Evolutionary conservation across 1,140 invertebrate genomes (phyloP).

Genomic region (Vanessa tameamea): DNA sequence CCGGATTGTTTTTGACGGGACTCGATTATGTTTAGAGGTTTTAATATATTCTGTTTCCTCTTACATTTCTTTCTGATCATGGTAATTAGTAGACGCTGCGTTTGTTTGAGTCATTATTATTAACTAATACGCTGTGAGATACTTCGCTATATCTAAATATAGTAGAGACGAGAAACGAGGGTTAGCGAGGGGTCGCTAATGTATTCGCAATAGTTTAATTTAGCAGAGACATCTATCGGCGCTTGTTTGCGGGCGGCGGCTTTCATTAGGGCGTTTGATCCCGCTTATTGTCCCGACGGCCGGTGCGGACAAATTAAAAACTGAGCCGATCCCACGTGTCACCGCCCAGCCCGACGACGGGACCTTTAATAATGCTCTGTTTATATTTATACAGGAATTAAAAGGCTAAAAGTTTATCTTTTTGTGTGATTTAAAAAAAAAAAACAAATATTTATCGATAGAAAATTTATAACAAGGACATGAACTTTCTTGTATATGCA

Average conservation of each 20-base stretch:
- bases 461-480: neutral
- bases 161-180: neutral
- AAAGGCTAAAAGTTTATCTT: neutral
- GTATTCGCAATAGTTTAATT: constrained; percentile 33
- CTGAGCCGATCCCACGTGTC: constrained; percentile 14
- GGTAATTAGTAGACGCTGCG: too few species aligned
- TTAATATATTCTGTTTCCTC: neutral
- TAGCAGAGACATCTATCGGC: constrained; percentile 26
- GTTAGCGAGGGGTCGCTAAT: constrained; percentile 17
- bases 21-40: constrained; percentile 9
- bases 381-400: constrained; percentile 4
- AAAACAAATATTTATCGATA: neutral
- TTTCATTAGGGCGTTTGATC: constrained; percentile 18
- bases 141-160: neutral
- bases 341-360: neutral
- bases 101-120: neutral
- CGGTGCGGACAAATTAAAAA: constrained; percentile 19
- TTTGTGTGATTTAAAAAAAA: neutral
- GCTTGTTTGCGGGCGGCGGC: constrained; percentile 20
- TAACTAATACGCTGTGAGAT: neutral
- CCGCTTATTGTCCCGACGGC: constrained; percentile 12
- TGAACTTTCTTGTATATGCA: neutral
- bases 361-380: neutral
- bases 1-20: constrained; percentile 19
- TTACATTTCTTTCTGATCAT: neutral